Evolutionary conservation across 1,140 invertebrate species (phyloP), one percentile per base, ranked within the genome.

Genomic region (Zeugodacus cucurbitae): DNA sequence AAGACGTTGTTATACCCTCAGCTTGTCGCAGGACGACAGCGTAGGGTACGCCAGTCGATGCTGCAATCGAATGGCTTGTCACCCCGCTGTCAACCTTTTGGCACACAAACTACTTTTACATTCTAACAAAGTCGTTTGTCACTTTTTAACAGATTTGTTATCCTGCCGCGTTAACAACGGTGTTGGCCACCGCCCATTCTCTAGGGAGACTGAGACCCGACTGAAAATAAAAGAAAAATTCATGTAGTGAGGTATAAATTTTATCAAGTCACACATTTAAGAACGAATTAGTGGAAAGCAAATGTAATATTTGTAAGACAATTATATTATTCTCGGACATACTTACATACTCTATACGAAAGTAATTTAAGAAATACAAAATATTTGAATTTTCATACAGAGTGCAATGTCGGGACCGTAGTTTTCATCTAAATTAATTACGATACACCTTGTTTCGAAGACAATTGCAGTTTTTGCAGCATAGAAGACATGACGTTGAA

Each of bases 131-230:
- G 70, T 93, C 92, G 92, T 93, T 93, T 93, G 92, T 93, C 92
- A 93, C 91, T 92, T 92, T 86, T 92, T 93, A 93, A 93, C 92
- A 93, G 92, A 93, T 93, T 93, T 93, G 92, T 93, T 93, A 93
- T 93, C 92, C 92, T 93, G 92, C 93, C 92, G 92, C 93, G 92
- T 93, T 93, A 93, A 92, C 92, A 82, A 82, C 44, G 41, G n/a
- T 82, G 74, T 82, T 82, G 74, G 74, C 91, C 91, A 91, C 88
- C 90, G 88, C 90, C 88, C 87, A 62, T 78, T 88, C 88, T 41
- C 29, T 26, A 57, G 59, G 17, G 58, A 57, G 48, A 8, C 34
- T 62, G 48, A 0, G 48, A 54, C 10, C n/a, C 89, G 88, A 88
- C 86, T 89, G 89, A 85, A 88, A 88, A 90, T 89, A 91, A 92